Conservation (phyloP, 2,888 invertebrate species). For the Zygaena filipendulae region DNA sequence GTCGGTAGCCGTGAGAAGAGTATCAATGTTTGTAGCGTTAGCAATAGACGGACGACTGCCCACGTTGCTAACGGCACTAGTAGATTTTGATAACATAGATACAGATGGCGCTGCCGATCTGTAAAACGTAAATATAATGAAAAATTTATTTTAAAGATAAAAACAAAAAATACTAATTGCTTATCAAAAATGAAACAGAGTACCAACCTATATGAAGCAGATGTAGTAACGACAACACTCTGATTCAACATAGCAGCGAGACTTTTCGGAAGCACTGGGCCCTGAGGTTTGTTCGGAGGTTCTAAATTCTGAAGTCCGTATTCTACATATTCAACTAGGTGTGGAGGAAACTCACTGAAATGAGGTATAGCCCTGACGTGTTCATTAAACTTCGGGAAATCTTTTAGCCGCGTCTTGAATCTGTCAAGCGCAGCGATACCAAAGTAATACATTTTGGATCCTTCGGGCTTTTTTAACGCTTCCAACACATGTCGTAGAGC, state of each 20-base stretch:
- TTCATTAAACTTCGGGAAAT: constrained; percentile 93
- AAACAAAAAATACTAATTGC: too few relatives aligned
- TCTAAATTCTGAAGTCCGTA: constrained; percentile 84
- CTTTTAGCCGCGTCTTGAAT: constrained; percentile 87
- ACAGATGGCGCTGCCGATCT: constrained; percentile 44
- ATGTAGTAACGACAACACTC: constrained; percentile 36
- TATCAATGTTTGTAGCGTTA: constrained; percentile 93
- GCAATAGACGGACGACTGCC: constrained; percentile 82
- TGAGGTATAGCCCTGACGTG: constrained; percentile 86
- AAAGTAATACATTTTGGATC: constrained; percentile 91
- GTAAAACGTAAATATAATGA: constrained; percentile 7
- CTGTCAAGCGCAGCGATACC: constrained; percentile 90
- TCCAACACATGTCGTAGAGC: constrained; percentile 88
- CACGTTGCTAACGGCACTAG: constrained; percentile 63
- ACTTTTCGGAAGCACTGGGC: constrained; percentile 70
- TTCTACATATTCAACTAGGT: constrained; percentile 88
- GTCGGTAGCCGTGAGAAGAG: constrained; percentile 86
- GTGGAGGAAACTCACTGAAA: constrained; percentile 88
- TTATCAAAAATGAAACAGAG: constrained; percentile 7
- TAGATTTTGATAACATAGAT: constrained; percentile 72
- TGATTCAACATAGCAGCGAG: constrained; percentile 62
- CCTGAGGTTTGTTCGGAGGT: constrained; percentile 78
- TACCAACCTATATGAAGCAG: constrained; percentile 30
- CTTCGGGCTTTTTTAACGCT: constrained; percentile 84
- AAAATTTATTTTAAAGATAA: too few relatives aligned